Evolutionary conservation across 2,113 vertebrate species (phyloP).

Genomic region (Phalacrocorax brasilianus): DNA sequence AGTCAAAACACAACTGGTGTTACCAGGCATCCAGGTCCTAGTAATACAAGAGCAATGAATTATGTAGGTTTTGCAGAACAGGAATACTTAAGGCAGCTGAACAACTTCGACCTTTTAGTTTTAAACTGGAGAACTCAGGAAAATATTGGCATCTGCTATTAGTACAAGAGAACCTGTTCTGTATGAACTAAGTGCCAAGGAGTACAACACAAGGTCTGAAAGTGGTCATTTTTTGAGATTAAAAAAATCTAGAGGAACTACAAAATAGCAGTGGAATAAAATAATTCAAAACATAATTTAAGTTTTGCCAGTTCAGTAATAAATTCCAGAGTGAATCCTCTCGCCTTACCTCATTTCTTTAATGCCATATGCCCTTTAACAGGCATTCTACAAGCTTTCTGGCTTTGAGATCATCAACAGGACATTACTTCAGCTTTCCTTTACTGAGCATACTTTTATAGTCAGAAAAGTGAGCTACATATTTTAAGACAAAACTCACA

Average conservation of each 20-base stretch:
- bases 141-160: not conserved
- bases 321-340: not conserved
- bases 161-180: not conserved
- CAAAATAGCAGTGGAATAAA: not conserved
- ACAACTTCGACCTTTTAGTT: not conserved
- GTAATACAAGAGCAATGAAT: not conserved
- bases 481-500: not conserved
- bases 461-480: not conserved
- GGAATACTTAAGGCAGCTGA: not conserved
- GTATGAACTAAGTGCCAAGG: not conserved
- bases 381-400: not conserved
- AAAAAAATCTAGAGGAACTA: not conserved
- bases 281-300: not conserved
- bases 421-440: not conserved
- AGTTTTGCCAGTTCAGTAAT: not conserved
- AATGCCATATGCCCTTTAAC: not conserved
- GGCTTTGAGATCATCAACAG: not conserved
- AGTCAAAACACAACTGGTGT: not conserved
- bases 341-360: not conserved
- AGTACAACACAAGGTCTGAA: not conserved
- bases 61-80: not conserved
- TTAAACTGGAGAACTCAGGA: not conserved
- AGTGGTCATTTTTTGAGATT: not conserved
- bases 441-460: not conserved
- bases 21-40: not conserved